A percentile compares a stretch with the other conserved stretches of the same genome.
These are phyloP conservation scores for Setipinna tenuifilis DNA, from an alignment of 2,797 vertebrate species.

Conservation along the genomic window DNA sequence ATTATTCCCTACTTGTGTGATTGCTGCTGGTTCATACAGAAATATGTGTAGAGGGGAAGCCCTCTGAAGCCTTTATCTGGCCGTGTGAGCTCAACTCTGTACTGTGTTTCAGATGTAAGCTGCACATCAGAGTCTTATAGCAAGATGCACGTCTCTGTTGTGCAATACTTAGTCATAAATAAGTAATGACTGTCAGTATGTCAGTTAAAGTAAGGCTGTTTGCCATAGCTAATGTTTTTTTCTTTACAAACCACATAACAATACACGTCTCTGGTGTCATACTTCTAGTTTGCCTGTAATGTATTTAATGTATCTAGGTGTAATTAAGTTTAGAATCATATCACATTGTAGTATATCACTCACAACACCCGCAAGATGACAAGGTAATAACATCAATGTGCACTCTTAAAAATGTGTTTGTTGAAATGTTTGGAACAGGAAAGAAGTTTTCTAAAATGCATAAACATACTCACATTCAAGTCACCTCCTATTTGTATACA, in stretches of 20 bases:
- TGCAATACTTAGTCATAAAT: too few relatives aligned
- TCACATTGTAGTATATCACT: background rate
- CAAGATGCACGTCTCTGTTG: too few relatives aligned
- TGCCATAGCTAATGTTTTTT: too few relatives aligned
- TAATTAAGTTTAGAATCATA: background rate
- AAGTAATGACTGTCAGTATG: too few relatives aligned
- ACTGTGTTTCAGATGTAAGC: background rate
- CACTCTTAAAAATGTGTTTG: background rate
- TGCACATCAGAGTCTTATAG: background rate
- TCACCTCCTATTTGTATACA: background rate
- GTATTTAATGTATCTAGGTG: background rate
- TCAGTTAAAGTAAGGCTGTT: too few relatives aligned
- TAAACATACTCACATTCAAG: constrained; percentile 4
- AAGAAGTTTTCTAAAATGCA: background rate
- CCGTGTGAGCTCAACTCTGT: background rate
- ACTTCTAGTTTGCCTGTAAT: background rate
- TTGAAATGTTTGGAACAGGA: background rate
- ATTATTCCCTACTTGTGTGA: background rate
- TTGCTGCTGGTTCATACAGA: background rate
- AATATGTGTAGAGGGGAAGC: background rate
- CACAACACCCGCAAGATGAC: background rate
- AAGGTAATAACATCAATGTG: background rate
- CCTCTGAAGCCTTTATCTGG: background rate
- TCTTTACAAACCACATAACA: too few relatives aligned
- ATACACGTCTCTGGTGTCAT: too few relatives aligned